Base-by-base conservation (phyloP, 2,888 invertebrate species). In the Conchocele bisecta region DNA sequence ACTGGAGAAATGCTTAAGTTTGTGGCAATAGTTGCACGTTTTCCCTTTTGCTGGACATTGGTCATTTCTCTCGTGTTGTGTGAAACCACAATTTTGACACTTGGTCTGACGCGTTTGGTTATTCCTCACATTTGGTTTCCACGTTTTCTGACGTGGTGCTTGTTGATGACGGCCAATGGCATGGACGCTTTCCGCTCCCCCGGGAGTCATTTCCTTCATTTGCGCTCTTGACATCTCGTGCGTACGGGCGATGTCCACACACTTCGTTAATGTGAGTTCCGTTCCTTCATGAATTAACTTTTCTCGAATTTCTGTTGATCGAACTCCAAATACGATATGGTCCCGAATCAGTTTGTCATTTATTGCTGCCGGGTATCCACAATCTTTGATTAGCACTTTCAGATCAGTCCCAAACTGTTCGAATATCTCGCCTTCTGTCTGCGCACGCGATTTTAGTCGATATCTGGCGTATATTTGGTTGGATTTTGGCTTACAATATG, bases 361-460 rank as follows among this genome's bases (percentile, higher is more conserved):
- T 5, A 51, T 24, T 5, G n/a, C 41, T 3, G 13, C 33, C 26
- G 50, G 28, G 29, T 61, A 61, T 11, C 29, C 41, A 51, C 61
- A 61, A 29, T 48, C 44, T 15, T 39, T 50, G 35, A 54, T 54
- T 7, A 54, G 39, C 6, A 26, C 28, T 20, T 39, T 59, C 29
- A 78, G 50, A 20, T 59, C 66, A 20, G 72, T 75, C 1, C 72
- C 59, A 44, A 70, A 75, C 24, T 64, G 68, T 15, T 72, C 72
- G 37, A 75, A 60, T 2, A 57, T 26, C 46, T 67, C 71, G 4
- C 26, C 31, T 9, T 60, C 54, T 11, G 17, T 2, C 22, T 75
- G 71, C 1, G 13, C 15, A 35, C 29, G 24, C 1, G 31, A 53
- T 3, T 67, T 53, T 20, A 70, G 60, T 28, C 26, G 31, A 54